Base-by-base conservation (phyloP, 2,888 invertebrate genomes). In the Orthosia gothica region DNA sequence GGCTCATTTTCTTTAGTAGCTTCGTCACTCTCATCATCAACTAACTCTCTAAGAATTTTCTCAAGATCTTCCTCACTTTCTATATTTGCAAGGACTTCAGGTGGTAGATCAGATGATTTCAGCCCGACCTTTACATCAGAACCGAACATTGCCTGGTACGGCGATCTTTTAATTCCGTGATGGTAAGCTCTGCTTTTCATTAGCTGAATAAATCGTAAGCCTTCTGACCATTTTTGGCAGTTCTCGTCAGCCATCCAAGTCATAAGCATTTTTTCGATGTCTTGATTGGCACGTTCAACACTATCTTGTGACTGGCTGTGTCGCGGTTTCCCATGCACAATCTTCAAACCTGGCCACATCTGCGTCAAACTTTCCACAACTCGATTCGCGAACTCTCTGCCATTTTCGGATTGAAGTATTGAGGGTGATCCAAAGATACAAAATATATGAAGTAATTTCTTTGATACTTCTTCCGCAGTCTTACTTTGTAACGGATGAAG, bases 111-210 rank as follows among this genome's bases (percentile, higher is more conserved):
- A 50, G 69, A 69, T 52, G 69, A 61, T 40, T 32, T 69, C 52
- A 66, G 45, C 20, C 68, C 49, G 26, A 68, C 58, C 32, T 68
- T 68, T 68, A 68, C 58, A 32, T 58, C 57, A 91, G 87, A 93
- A 92, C 88, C 91, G 87, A 93, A 92, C 88, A 92, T 88, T 12
- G 92, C 93, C 87, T 92, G 86, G 82, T 91, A 92, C 50, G 91
- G 91, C 66, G 83, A 87, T 71, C 85, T 81, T 49, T 88, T 89
- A 63, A 94, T 94, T 59, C 90, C 93, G 61, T 82, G 40, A 80
- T 93, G 92, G 81, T 85, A 80, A 26, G 90, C 90, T 83, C 85
- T 82, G 77, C 94, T 95, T 88, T 95, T 94, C 91, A 90, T 91
- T 69, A 92, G 86, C 81, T 94, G 93, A 32, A 94, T 85, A 83